Conservation (phyloP, 2,797 vertebrate species). For the Linurgus olivaceus region DNA sequence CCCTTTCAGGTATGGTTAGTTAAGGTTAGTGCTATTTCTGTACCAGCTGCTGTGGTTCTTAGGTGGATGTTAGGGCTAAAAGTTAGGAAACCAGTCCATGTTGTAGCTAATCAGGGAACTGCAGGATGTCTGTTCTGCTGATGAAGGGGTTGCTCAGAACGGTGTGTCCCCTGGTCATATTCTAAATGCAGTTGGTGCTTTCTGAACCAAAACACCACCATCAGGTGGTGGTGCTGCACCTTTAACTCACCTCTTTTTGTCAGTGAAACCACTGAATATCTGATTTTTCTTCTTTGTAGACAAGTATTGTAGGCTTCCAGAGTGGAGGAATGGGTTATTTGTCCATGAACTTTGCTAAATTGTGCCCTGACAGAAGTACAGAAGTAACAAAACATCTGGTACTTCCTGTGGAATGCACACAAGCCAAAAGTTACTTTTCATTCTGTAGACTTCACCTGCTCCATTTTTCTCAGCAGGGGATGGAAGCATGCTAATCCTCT, state of each 20-base stretch:
- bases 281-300: background rate
- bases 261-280: background rate
- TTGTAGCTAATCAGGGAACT: background rate
- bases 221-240: background rate
- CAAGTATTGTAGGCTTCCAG: background rate
- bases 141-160: background rate
- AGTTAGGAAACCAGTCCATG: background rate
- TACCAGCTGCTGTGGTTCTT: background rate
- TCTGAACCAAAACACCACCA: background rate
- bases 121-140: background rate
- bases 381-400: background rate
- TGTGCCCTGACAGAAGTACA: background rate
- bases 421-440: background rate
- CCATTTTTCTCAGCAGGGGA: background rate
- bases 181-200: background rate
- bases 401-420: background rate
- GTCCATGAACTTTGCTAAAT: background rate
- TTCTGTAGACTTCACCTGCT: background rate
- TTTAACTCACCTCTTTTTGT: background rate
- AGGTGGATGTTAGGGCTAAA: background rate
- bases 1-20: background rate
- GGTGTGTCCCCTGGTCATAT: background rate
- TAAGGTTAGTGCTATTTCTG: background rate
- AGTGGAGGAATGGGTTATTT: background rate
- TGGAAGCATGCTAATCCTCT: background rate